phyloP scores from a whole-genome alignment of 1,140 invertebrate species.

The Drosophila lacteicornis region DNA sequence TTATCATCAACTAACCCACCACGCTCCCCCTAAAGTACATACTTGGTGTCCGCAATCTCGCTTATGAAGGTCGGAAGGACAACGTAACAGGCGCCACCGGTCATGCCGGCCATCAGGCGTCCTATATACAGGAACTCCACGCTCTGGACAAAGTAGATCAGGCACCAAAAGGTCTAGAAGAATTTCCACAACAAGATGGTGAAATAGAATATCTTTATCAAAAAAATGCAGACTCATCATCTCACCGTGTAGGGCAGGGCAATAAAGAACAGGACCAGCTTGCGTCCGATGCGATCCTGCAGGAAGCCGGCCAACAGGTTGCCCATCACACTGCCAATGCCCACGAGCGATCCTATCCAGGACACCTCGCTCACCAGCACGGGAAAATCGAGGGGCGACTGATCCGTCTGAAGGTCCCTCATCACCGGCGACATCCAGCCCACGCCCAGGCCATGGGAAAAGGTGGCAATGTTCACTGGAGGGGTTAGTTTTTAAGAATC shows the following conservation, averaged over 20 bases:
- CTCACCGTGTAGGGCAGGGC: conserved; percentile 58
- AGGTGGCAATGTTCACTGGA: conserved; percentile 83
- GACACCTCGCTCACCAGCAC: conserved; percentile 64
- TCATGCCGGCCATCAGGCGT: conserved; percentile 83
- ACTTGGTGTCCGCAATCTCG: conserved; percentile 78
- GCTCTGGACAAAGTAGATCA: conserved; percentile 62
- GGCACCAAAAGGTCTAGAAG: conserved; percentile 59
- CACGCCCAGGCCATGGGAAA: conserved; percentile 84
- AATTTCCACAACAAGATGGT: not conserved
- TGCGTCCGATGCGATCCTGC: conserved; percentile 70
- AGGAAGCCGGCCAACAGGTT: conserved; percentile 59
- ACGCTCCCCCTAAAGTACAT: not conserved
- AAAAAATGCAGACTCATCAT: not conserved
- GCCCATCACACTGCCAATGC: conserved; percentile 74
- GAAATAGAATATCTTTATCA: not conserved
- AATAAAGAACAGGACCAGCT: conserved; percentile 51
- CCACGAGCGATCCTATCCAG: conserved; percentile 74
- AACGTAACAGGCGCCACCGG: conserved; percentile 65
- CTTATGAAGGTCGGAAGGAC: conserved; percentile 69
- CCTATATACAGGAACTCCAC: conserved; percentile 77
- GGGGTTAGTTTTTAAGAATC: not conserved
- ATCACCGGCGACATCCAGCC: conserved; percentile 85
- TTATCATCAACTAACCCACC: not conserved
- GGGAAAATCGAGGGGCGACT: conserved; percentile 66
- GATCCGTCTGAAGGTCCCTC: conserved; percentile 71